Evolutionary conservation across 2,113 vertebrate genomes (phyloP), one percentile per base, ranked within the genome.

Genomic region (Philantomba maxwellii): DNA sequence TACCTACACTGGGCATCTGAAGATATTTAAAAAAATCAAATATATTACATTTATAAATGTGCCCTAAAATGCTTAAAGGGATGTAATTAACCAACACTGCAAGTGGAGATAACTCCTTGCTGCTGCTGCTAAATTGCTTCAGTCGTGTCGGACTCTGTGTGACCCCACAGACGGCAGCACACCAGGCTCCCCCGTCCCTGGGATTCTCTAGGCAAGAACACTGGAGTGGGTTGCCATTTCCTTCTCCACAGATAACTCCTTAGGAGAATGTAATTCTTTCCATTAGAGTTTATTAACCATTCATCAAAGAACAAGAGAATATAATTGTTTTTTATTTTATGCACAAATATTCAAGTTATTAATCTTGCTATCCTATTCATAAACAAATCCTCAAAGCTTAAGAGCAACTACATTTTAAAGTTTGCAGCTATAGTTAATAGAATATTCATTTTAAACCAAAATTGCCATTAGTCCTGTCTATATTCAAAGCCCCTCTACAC

Each of bases 301-400:
- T 86, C 60, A 94, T 81, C 91, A 94, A 75, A 93, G 88, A 95
- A 92, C 30, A 96, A 89, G 81, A 96, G 51, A 80, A 94, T 96
- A 92, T 95, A 45, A 95, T 33, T 93, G 51, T 77, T 93, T 57
- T 97, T 93, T 95, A 97, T 89, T 95, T 96, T 78, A 92, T 89
- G 91, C 93, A 96, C 91, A 94, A 95, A 57, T 84, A 85, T 87
- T 94, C 91, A 94, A 92, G 84, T 94, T 94, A 90, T 57, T 92
- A 94, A 96, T 87, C 62, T 92, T 90, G 45, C 80, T 97, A 94
- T 70, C 82, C 55, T 93, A 89, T 82, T 95, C 95, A 84, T 87
- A 96, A 97, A 81, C 13, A 62, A 87, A 92, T 95, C 80, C 43
- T 87, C 45, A 66, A 95, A 66, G 75, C 55, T 87, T 70, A 86